Evolutionary conservation across 2,888 invertebrate genomes (phyloP).

Genomic region (Hyles lineata): DNA sequence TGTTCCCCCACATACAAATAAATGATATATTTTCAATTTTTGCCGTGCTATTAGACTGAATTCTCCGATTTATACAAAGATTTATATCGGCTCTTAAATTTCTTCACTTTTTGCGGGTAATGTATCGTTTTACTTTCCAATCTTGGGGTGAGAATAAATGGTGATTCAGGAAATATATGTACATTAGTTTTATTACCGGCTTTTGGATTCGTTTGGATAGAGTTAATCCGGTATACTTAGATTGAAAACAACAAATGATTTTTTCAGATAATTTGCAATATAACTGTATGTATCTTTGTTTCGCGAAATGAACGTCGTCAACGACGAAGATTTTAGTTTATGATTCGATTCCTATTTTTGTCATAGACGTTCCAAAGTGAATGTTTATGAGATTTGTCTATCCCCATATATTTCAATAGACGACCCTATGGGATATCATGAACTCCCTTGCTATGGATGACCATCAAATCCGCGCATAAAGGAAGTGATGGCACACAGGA

Average conservation of each 20-base stretch:
- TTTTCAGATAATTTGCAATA: not conserved
- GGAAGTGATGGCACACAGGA: constrained; percentile 45
- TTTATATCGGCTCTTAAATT: constrained; percentile 54
- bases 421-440: not conserved
- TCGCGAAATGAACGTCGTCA: too few species aligned
- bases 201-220: not conserved
- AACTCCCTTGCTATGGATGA: constrained; percentile 1
- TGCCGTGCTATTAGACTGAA: constrained; percentile 66
- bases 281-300: too few species aligned
- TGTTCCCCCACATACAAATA: constrained; percentile 60
- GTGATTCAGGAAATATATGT: not conserved
- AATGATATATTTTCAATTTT: constrained; percentile 83
- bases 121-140: constrained; percentile 33
- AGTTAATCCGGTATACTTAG: not conserved
- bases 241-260: not conserved
- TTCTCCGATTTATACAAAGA: constrained; percentile 69
- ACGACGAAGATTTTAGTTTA: too few species aligned
- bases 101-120: constrained; percentile 6
- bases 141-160: constrained; percentile 13
- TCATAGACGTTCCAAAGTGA: not conserved
- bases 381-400: not conserved
- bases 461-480: constrained; percentile 29
- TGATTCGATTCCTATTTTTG: too few species aligned
- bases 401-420: not conserved
- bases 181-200: too few species aligned